Conservation (phyloP, 2,113 vertebrate genomes). For the Eurypyga helias region DNA sequence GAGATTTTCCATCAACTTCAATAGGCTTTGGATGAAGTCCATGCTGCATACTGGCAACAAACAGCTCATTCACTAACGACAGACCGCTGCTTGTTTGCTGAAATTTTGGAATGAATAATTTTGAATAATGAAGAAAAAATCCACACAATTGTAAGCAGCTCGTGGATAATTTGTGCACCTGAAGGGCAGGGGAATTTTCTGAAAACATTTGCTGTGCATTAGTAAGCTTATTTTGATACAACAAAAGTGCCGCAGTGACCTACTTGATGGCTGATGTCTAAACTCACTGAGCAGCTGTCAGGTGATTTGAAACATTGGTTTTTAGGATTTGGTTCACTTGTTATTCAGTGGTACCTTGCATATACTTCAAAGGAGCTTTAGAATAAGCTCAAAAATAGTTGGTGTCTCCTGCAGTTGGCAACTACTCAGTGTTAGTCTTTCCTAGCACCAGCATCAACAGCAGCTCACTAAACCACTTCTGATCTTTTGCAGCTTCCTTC, state of each 20-base stretch:
- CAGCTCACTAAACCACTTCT: not conserved
- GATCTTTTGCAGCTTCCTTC: not conserved
- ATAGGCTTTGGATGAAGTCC: slow-evolving; percentile 56
- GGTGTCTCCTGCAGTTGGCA: not conserved
- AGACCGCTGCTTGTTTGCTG: slow-evolving; percentile 59
- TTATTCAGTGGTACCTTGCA: not conserved
- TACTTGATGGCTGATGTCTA: not conserved
- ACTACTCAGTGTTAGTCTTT: not conserved
- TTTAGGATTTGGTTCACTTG: not conserved
- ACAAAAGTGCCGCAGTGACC: not conserved
- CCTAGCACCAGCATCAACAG: not conserved
- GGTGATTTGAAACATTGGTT: not conserved
- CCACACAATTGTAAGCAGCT: slow-evolving; percentile 21
- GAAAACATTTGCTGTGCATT: not conserved
- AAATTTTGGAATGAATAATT: slow-evolving; percentile 61
- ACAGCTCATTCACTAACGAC: slow-evolving; percentile 63
- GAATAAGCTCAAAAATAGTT: not conserved
- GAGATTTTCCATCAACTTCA: slow-evolving; percentile 62
- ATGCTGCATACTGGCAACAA: slow-evolving; percentile 39
- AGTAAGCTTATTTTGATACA: not conserved
- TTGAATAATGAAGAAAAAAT: slow-evolving; percentile 60
- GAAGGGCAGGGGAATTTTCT: not conserved
- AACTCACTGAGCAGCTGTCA: not conserved
- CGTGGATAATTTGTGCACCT: not conserved
- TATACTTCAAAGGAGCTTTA: not conserved